Evolutionary conservation across 2,797 vertebrate species (phyloP), one percentile per base, ranked within the genome.

Genomic region (Pyrocephalus nanus): DNA sequence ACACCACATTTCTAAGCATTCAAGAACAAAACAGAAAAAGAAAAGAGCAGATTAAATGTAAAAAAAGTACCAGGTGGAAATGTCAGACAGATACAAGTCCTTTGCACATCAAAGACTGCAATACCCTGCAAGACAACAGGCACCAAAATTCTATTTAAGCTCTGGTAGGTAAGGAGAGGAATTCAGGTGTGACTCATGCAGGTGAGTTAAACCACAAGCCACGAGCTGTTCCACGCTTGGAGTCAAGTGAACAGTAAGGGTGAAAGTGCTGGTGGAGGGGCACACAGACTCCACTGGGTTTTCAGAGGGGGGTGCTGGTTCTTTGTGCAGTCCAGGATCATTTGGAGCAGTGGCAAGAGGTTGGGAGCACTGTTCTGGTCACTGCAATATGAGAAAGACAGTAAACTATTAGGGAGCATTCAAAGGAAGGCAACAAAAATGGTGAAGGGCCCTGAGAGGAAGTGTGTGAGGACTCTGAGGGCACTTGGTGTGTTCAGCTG

Each of bases 51-150:
- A 66, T 86, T 91, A 91, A 70, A 91, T 15, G 26, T 50, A 45
- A 84, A 90, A 93, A 88, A 50, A 32, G 18, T 38, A 23, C 50
- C 16, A 18, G 61, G 53, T 51, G 0, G 0, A 93, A 92, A 90
- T 80, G 61, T 70, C 81, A 93, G 72, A 54, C 30, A 82, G 54
- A 43, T 73, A 34, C 21, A 42, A 34, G 38, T 74, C 54, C 73
- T 93, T 90, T 78, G 79, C 54, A 80, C 65, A 74, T 93, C 88
- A 87, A 87, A 95, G 74, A 29, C 66, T 89, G 29, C 21, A 86
- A 80, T 43, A 83, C 29, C 27, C 74, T 77, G 54, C 60, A 88
- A 91, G 45, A 26, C 57, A 95, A 74, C 18, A 50, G 51, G 22
- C n/a, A 84, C 43, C 26, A 26, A 19, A 92, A 27, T 92, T 80